Base-by-base conservation (phyloP, 2,113 vertebrate species). In the Trichomycterus rosablanca region DNA sequence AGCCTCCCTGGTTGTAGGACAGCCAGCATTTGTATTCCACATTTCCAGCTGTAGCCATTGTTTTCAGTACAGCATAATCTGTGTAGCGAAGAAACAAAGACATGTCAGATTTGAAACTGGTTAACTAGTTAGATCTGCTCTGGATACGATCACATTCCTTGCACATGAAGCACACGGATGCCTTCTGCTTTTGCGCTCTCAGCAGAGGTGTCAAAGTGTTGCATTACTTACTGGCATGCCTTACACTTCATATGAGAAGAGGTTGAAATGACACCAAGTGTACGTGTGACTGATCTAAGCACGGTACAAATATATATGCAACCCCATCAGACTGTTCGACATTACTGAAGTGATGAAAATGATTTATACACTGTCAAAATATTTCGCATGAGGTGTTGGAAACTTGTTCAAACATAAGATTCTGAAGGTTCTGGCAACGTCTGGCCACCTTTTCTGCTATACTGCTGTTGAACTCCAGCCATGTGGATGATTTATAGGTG, bases 1-100 rank as follows among this genome's bases (percentile, higher is more conserved):
- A 95, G 46, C 89, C 85, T 78, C 85, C 81, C 74, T 89, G 85
- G 77, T 87, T 89, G 79, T 95, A 93, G 18, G 92, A 94, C 0
- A 89, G 90, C 93, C 92, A 94, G 75, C 93, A 95, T 67, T 80
- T 87, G 75, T 92, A 94, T 63, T 84, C 86, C 11, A 76, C 74
- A 7, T 81, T 80, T 65, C 83, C 89, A 9, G 58, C 80, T 0
- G 74, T 75, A n/a, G 74, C 77, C 81, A 90, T 86, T 2, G 89
- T 89, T 64, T 76, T 85, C 22, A 88, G 66, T 66, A 81, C 64
- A 2, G 79, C 74, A 76, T 92, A 95, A 59, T 90, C 93, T 95
- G 72, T 53, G 44, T 73, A 68, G 30, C 28, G 19, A 28, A 32
- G 28, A 37, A 24, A 60, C n/a, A n/a, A n/a, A 42, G 22, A 5